Evolutionary conservation across 23 tunicate genomes (phyloP), one percentile per base, ranked within the genome.

Genomic region (Corella eumyota): DNA sequence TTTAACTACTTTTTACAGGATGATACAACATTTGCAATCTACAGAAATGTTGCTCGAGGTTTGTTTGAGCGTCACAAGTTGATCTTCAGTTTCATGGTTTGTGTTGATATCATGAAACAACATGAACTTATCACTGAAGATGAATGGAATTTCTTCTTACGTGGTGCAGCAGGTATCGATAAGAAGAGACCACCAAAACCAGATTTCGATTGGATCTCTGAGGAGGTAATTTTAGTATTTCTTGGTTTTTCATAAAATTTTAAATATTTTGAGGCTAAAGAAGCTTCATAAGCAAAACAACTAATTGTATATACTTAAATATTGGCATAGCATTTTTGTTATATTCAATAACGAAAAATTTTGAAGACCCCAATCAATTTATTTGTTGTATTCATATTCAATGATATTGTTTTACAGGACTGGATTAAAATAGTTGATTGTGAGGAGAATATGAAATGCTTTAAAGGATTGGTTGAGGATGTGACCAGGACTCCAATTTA

Each of bases 71-170:
- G 85, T 4, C 92, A 92, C 76, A 92, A 92, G 28, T 71, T 92
- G 46, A 70, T 92, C 71, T 92, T 92, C 81, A 81, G 92, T 56
- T 92, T 92, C 98, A 83, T 82, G 86, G 74, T 92, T 25, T 83
- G 98, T 64, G 58, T 71, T 37, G 86, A 92, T 62, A 92, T 92
- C 70, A 66, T 92, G 64, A 54, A 56, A 48, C 81, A 71, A 45
- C 61, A 55, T 32, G 69, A 60, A 22, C 45, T 19, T 29, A 71
- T 81, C 32, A 32, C 79, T 22, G 82, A 73, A 3, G 36, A 48
- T 46, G 86, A 81, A 52, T 81, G 85, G 93, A 68, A 71, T 58
- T 81, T 30, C 72, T 82, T 92, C 72, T 68, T 82, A 24, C 72
- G 98, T 4, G 98, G 98, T 25, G 85, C 85, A 13, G 49, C 86